Base-by-base conservation (phyloP, 2,888 invertebrate species). In the Drosophila prolongata region DNA sequence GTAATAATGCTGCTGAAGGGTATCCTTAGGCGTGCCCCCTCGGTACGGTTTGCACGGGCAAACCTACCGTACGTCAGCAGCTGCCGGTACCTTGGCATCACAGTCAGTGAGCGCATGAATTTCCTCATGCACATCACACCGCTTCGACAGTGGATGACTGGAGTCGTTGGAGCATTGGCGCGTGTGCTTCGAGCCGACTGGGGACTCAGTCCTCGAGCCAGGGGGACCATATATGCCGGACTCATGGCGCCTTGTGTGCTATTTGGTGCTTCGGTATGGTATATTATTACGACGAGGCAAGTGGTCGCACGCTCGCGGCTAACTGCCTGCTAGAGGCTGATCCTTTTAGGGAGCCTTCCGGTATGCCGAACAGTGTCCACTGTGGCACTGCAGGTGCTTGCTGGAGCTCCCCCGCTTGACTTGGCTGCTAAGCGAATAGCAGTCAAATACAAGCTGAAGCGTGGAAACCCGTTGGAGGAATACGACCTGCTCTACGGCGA, bases 131-230 rank as follows among this genome's bases (percentile, higher is more conserved):
- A 35, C 50, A 10, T 35, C 35, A 10, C 10, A n/a, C 6, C 3
- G 14, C 14, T 14, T 8, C 6, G 14, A n/a, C 2, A 38, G 55
- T 42, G 40, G n/a, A 8, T 40, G 40, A 6, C 9, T 14, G 14
- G 8, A 40, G 8, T 14, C n/a, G 27, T 30, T 30, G 27, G 27
- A 30, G 27, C 27, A 27, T 27, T 19, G 19, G 2, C 19, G 19
- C 27, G 27, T 30, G 64, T 64, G 19, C 54, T 64, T n/a, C 59
- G 55, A 2, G 54, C 62, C 13, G 58, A 62, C 30, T 58, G 50
- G 58, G 61, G 43, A 1, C 10, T 57, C 56, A 55, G 49, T 34
- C 50, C 49, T 3, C 52, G 52, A n/a, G 55, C 8, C 11, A 55
- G 34, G 27, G 46, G 55, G 34, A 56, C 11, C 9, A 56, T 56